These are phyloP conservation scores for Drosophila nr. perissopoda DNA, from an alignment of 2,888 invertebrate genomes.

Conservation along the genomic window DNA sequence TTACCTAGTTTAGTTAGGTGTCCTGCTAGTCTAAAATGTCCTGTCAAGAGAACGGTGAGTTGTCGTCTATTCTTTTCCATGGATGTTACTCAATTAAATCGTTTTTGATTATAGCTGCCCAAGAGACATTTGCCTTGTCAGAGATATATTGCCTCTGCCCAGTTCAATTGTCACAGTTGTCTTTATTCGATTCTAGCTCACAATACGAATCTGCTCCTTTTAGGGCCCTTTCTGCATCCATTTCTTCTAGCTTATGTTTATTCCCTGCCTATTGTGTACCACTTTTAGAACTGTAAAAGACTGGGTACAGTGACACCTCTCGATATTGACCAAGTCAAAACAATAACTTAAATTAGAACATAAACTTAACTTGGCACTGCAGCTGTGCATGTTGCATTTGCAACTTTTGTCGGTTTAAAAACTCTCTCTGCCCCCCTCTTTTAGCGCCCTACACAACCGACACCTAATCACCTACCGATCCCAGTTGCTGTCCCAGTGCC, in stretches of 20 bases:
- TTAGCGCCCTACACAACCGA: not conserved
- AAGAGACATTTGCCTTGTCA: not conserved
- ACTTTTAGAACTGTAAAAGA: not conserved
- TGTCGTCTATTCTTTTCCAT: not conserved
- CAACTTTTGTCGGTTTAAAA: not conserved
- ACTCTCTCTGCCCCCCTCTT: not conserved
- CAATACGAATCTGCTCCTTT: not conserved
- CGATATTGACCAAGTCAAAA: not conserved
- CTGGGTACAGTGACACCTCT: not conserved
- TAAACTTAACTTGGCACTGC: not conserved
- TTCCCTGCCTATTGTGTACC: not conserved
- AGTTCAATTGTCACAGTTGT: not conserved
- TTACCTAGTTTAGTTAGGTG: not conserved
- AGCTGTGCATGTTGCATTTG: not conserved
- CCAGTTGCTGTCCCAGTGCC: constrained; percentile 95
- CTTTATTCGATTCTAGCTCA: not conserved
- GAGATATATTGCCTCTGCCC: not conserved
- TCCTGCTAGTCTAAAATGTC: too few species aligned
- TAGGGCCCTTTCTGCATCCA: not conserved
- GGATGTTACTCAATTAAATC: not conserved
- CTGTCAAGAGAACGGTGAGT: too few species aligned
- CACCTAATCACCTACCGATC: constrained; percentile 88
- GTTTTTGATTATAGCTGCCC: not conserved
- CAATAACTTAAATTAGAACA: not conserved
- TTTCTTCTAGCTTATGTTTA: not conserved